Conservation (phyloP, 2,888 invertebrate genomes). For the Drosophila paranaensis region DNA sequence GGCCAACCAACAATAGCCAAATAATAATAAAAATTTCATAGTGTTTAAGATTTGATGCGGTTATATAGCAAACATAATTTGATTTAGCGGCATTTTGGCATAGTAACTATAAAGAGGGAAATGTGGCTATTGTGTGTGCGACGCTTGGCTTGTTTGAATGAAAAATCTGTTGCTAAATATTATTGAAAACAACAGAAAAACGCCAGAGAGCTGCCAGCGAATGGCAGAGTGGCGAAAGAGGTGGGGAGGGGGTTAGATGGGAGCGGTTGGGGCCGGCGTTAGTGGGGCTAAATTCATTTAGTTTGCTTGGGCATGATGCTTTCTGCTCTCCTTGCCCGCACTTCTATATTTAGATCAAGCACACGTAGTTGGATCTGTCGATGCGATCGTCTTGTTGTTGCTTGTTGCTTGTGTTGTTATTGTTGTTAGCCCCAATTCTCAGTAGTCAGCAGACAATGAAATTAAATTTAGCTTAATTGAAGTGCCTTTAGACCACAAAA, state of each 20-base stretch:
- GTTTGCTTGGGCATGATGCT: constrained; percentile 61
- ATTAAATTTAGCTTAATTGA: constrained; percentile 60
- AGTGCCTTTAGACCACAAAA: constrained; percentile 46
- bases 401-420: constrained; percentile 17
- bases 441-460: constrained; percentile 59
- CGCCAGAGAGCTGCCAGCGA: constrained; percentile 42
- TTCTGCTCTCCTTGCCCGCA: constrained; percentile 51
- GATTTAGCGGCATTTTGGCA: constrained; percentile 22
- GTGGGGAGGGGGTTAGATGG: not conserved
- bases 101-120: constrained; percentile 10
- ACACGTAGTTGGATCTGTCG: constrained; percentile 75
- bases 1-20: not conserved
- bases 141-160: constrained; percentile 44
- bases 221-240: not conserved
- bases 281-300: constrained; percentile 31
- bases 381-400: constrained; percentile 57
- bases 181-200: constrained; percentile 64
- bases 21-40: not conserved
- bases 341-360: constrained; percentile 71
- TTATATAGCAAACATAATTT: not conserved
- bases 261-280: constrained; percentile 2
- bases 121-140: constrained; percentile 36
- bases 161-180: constrained; percentile 64
- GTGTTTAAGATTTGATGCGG: not conserved
- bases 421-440: constrained; percentile 58